Conservation (phyloP, 2,888 invertebrate genomes). For the Ectobius pallidus region DNA sequence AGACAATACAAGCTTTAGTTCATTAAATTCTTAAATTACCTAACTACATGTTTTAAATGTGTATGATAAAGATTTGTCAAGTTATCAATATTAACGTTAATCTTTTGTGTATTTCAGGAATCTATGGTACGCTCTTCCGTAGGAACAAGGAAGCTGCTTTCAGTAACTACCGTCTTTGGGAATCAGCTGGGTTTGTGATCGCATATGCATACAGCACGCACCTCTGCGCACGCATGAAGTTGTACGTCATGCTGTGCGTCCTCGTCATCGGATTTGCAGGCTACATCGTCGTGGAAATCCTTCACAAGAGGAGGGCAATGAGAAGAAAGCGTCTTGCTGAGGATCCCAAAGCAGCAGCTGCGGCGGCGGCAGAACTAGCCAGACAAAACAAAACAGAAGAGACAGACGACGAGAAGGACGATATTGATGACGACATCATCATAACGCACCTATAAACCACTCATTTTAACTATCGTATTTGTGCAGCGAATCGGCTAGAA, state of each 20-base stretch:
- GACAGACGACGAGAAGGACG: conserved; percentile 85
- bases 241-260: conserved; percentile 82
- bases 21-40: too few species aligned
- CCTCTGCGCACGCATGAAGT: conserved; percentile 83
- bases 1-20: too few species aligned
- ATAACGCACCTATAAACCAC: conserved; percentile 75
- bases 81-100: too few species aligned
- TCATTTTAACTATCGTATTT: not conserved
- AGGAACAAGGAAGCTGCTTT: conserved; percentile 92
- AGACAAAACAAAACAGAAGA: conserved; percentile 62
- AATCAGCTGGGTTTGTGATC: conserved; percentile 87
- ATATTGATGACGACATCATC: conserved; percentile 86
- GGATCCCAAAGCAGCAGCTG: conserved; percentile 65
- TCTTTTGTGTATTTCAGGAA: conserved; percentile 62
- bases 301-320: conserved; percentile 81
- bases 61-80: too few species aligned
- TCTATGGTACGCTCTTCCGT: conserved; percentile 85
- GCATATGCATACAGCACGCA: conserved; percentile 90
- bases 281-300: conserved; percentile 80
- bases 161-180: conserved; percentile 90
- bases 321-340: conserved; percentile 76
- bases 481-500: not conserved
- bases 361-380: conserved; percentile 68
- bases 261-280: conserved; percentile 75
- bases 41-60: too few species aligned